Percentiles rank a stretch among this genome's conserved stretches.
Evolutionary conservation across 1,140 invertebrate genomes (phyloP).

Genomic region (Philotrypesis tridentata): DNA sequence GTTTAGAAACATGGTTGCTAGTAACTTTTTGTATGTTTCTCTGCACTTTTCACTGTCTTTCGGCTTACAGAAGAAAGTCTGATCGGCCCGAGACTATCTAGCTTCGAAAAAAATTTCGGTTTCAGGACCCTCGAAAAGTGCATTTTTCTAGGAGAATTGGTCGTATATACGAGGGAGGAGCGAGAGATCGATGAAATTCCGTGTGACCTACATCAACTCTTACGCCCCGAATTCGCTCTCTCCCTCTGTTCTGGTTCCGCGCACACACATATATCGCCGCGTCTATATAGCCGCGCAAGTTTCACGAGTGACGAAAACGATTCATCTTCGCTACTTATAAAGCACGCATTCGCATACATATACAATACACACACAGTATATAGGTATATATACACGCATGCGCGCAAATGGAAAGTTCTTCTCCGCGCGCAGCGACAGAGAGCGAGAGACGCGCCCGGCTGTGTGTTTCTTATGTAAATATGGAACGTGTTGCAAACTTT

Average conservation of each 20-base stretch:
- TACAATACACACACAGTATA: neutral
- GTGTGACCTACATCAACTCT: neutral
- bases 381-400: neutral
- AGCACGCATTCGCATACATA: neutral
- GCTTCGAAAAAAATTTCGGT: too few species aligned
- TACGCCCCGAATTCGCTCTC: neutral
- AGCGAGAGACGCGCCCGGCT: neutral
- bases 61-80: too few species aligned
- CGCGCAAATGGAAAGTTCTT: slow-evolving; percentile 45
- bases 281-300: neutral
- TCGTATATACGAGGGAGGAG: neutral
- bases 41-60: too few species aligned
- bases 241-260: neutral
- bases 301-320: neutral
- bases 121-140: too few species aligned
- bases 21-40: too few species aligned
- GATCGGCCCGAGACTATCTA: too few species aligned
- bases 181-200: slow-evolving; percentile 23
- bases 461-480: slow-evolving; percentile 47
- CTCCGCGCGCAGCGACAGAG: slow-evolving; percentile 14
- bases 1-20: too few species aligned
- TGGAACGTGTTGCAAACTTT: slow-evolving; percentile 48
- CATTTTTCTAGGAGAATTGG: too few species aligned
- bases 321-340: neutral
- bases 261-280: neutral